Percentiles rank a stretch among this genome's conserved stretches.
These are phyloP conservation scores for Poecilia wingei DNA, from an alignment of 2,797 vertebrate species.

Conservation along the genomic window DNA sequence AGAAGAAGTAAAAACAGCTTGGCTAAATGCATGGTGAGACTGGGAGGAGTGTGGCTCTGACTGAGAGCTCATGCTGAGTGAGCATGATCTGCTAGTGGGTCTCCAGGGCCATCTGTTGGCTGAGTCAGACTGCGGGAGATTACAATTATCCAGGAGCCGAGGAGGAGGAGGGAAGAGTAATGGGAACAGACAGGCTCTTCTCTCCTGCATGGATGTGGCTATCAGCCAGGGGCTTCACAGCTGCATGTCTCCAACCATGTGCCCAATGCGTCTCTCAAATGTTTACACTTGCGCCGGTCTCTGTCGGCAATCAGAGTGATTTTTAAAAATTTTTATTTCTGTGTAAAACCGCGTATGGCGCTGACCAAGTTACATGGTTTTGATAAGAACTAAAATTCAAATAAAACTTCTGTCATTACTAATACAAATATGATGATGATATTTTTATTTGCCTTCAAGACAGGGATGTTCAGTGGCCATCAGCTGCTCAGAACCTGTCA, in stretches of 20 bases:
- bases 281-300: constrained; percentile 52
- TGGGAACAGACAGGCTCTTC: constrained; percentile 50
- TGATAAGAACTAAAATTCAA: constrained; percentile 19
- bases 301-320: constrained; percentile 51
- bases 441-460: constrained; percentile 59
- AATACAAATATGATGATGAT: constrained; percentile 12
- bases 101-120: constrained; percentile 75
- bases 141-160: constrained; percentile 60
- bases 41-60: constrained; percentile 56
- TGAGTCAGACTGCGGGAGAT: constrained; percentile 63
- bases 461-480: constrained; percentile 49
- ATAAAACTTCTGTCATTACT: constrained; percentile 16
- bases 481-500: constrained; percentile 34
- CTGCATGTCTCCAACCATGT: constrained; percentile 47
- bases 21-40: constrained; percentile 37
- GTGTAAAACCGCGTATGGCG: constrained; percentile 25
- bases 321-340: not conserved
- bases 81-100: constrained; percentile 65
- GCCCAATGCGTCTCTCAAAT: constrained; percentile 53
- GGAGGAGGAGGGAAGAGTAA: constrained; percentile 36
- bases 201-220: constrained; percentile 44
- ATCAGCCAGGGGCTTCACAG: constrained; percentile 60
- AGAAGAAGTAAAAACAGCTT: constrained; percentile 32
- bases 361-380: constrained; percentile 17
- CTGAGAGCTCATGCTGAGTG: constrained; percentile 61